A percentile compares a stretch with the other conserved stretches of the same genome.
phyloP scores from a whole-genome alignment of 1,140 invertebrate genomes.

The Drosophila lini region DNA sequence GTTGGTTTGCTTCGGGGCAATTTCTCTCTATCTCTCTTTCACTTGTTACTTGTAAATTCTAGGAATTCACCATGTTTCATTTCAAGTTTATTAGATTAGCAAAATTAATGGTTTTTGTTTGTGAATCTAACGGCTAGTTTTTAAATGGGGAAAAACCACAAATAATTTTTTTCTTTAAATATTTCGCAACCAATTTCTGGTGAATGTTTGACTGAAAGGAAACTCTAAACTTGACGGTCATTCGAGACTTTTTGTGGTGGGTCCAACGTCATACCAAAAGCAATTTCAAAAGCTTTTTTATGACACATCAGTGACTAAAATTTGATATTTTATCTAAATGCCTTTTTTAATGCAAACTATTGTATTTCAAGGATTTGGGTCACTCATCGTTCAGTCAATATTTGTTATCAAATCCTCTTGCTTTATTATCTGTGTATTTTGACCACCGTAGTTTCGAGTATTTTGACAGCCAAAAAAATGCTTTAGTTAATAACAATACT shows the following conservation, averaged over 20 bases:
- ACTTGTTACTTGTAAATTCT: constrained; percentile 19
- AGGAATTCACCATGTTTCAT: constrained; percentile 22
- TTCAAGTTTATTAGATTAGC: constrained; percentile 32
- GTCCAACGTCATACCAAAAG: background rate
- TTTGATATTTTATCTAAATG: constrained; percentile 56
- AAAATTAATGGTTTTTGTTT: constrained; percentile 11
- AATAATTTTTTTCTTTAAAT: background rate
- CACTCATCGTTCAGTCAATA: constrained; percentile 5
- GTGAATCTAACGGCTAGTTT: background rate
- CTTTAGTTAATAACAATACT: constrained; percentile 6
- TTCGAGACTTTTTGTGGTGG: constrained; percentile 24
- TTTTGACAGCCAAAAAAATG: background rate
- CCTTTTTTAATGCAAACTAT: constrained; percentile 35
- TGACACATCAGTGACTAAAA: constrained; percentile 18
- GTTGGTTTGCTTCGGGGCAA: background rate
- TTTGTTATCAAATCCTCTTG: background rate
- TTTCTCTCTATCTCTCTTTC: background rate
- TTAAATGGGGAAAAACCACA: constrained; percentile 15
- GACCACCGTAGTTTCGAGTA: background rate
- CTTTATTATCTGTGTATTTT: background rate
- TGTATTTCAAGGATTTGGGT: constrained; percentile 18
- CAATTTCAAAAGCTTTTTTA: constrained; percentile 4
- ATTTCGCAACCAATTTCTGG: constrained; percentile 11
- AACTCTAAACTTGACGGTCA: constrained; percentile 37
- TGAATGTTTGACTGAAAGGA: constrained; percentile 20